phyloP scores from a whole-genome alignment of 2,797 vertebrate genomes.

The Valencia hispanica region DNA sequence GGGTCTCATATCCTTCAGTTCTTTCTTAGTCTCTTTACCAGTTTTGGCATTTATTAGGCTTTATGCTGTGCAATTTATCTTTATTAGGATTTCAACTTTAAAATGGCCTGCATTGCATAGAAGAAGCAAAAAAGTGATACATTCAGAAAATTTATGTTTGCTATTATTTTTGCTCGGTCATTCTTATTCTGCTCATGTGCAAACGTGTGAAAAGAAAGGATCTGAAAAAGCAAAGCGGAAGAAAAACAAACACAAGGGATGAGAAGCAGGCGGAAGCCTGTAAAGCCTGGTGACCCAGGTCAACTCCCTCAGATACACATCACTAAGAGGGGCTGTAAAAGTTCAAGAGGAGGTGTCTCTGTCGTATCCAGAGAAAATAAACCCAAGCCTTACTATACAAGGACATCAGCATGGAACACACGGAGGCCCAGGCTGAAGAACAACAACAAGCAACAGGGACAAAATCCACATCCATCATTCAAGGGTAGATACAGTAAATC shows the following conservation, averaged over 20 bases:
- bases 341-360: slow-evolving; percentile 83
- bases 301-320: slow-evolving; percentile 81
- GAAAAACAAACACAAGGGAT: slow-evolving; percentile 74
- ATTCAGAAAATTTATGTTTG: neutral
- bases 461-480: slow-evolving; percentile 78
- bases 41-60: slow-evolving; percentile 78
- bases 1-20: slow-evolving; percentile 49
- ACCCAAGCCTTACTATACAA: slow-evolving; percentile 78
- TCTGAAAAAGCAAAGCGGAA: slow-evolving; percentile 62
- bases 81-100: slow-evolving; percentile 65
- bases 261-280: slow-evolving; percentile 80
- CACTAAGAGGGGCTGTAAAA: slow-evolving; percentile 80
- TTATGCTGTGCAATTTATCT: slow-evolving; percentile 67
- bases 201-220: slow-evolving; percentile 71
- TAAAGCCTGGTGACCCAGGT: slow-evolving; percentile 79
- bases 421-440: slow-evolving; percentile 63
- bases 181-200: slow-evolving; percentile 65
- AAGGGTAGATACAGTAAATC: slow-evolving; percentile 61
- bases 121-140: slow-evolving; percentile 23
- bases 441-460: slow-evolving; percentile 78
- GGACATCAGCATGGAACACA: slow-evolving; percentile 76
- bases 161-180: slow-evolving; percentile 31
- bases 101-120: slow-evolving; percentile 51
- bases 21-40: slow-evolving; percentile 60
- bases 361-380: slow-evolving; percentile 81